Conservation (phyloP, 1,140 invertebrate genomes). For the Drosophila aff. region DNA sequence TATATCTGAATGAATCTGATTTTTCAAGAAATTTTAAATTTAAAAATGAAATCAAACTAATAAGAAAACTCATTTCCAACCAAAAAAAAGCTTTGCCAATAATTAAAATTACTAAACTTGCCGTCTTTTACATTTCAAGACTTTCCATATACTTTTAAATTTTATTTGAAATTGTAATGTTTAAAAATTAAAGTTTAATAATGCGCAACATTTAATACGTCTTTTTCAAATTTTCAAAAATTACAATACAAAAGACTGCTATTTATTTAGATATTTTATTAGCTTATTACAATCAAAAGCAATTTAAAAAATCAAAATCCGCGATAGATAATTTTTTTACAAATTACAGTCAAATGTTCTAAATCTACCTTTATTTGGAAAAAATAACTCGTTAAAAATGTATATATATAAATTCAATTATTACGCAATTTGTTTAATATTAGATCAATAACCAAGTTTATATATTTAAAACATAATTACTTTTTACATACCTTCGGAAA, state of each 20-base stretch:
- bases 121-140: not conserved
- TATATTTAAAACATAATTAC: not conserved
- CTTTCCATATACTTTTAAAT: not conserved
- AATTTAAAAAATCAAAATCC: not conserved
- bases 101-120: not conserved
- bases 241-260: constrained; percentile 3
- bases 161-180: not conserved
- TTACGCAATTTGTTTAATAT: not conserved
- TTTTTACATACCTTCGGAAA: too few species aligned
- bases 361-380: not conserved
- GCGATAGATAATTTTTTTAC: too few species aligned
- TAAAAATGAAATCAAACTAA: too few species aligned
- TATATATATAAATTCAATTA: not conserved
- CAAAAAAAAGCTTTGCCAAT: not conserved
- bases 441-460: not conserved
- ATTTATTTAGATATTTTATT: not conserved
- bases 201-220: not conserved
- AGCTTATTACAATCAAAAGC: not conserved
- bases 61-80: not conserved
- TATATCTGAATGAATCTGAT: too few species aligned
- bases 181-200: too few species aligned
- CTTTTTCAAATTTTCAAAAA: not conserved
- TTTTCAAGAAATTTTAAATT: not conserved
- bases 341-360: not conserved
- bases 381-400: too few species aligned